phyloP scores from a whole-genome alignment of 2,888 invertebrate species.

The Spodoptera exigua region DNA sequence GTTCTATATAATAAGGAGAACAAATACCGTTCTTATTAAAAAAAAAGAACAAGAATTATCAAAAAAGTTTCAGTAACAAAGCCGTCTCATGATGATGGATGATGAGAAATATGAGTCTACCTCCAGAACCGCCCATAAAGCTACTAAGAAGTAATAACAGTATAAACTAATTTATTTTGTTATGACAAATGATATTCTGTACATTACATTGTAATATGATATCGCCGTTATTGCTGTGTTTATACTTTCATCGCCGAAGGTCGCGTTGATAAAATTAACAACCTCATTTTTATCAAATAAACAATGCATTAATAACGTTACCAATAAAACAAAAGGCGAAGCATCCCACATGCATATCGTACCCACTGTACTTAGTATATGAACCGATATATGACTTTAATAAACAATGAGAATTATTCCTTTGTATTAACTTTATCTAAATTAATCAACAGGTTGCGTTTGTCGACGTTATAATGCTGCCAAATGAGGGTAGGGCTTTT shows the following conservation, averaged over 20 bases:
- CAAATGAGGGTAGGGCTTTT: slow-evolving; percentile 33
- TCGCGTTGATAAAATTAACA: slow-evolving; percentile 67
- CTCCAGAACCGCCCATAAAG: too few relatives aligned
- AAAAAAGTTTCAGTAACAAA: too few relatives aligned
- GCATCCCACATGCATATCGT: slow-evolving; percentile 53
- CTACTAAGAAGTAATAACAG: background rate
- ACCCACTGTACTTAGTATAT: slow-evolving; percentile 40
- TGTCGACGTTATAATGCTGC: slow-evolving; percentile 26
- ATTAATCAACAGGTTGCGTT: slow-evolving; percentile 67
- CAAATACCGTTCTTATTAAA: too few relatives aligned
- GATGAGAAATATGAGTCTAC: too few relatives aligned
- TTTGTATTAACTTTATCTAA: slow-evolving; percentile 51
- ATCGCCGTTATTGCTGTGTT: slow-evolving; percentile 57
- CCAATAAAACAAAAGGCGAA: slow-evolving; percentile 65
- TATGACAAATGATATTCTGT: slow-evolving; percentile 23
- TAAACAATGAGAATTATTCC: slow-evolving; percentile 58
- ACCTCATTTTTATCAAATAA: slow-evolving; percentile 67
- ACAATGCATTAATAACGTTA: slow-evolving; percentile 66
- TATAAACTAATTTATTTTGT: slow-evolving; percentile 20
- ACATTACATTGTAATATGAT: slow-evolving; percentile 53
- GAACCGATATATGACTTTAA: slow-evolving; percentile 49
- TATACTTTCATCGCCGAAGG: slow-evolving; percentile 69
- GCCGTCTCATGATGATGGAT: too few relatives aligned
- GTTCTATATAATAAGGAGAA: too few relatives aligned
- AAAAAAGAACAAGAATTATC: too few relatives aligned